Evolutionary conservation across 2,888 invertebrate species (phyloP), one percentile per base, ranked within the genome.

Genomic region (Muschampia plurimacula): DNA sequence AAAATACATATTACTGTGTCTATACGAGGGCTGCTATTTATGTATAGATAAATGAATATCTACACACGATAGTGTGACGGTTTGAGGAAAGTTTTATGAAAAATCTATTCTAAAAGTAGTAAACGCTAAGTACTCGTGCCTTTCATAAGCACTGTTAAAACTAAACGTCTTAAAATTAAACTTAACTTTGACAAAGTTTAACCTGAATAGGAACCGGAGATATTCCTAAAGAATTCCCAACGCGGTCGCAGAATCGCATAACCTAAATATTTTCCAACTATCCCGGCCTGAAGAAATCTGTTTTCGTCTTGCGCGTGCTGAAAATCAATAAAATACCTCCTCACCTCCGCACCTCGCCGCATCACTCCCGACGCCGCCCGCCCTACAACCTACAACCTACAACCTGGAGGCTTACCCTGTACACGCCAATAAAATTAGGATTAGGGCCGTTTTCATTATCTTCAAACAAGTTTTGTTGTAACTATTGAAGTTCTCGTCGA

Each of bases 301-400:
- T 44, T 44, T 80, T 67, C 82, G 85, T 85, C 86, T 88, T 87
- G 85, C 83, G 82, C 84, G 82, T 79, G 82, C 85, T 87, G 87
- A 88, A 90, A 90, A 90, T 90, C 90, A 86, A 90, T 90, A 90
- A 77, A 73, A 79, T 75, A 81, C 78, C 78, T 76, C 72, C 81
- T 74, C 80, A 77, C 67, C 74, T 49, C 67, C 67, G 12, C 77
- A 68, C 64, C 73, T 72, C 69, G 72, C 69, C 68, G 6, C 15
- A 13, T 15, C n/a, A 4, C 15, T 12, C 52, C 52, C 76, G 66
- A 74, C 77, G 72, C 67, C 57, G 39, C 57, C 67, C 67, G 57
- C 68, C 62, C 62, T 62, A 52, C 76, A 63, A 76, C 79, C 69
- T 69, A 60, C 36, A 10, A 44, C 36, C 55, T 36, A 52, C n/a